phyloP scores from a whole-genome alignment of 2,113 vertebrate species.

The Micronisus gabar region DNA sequence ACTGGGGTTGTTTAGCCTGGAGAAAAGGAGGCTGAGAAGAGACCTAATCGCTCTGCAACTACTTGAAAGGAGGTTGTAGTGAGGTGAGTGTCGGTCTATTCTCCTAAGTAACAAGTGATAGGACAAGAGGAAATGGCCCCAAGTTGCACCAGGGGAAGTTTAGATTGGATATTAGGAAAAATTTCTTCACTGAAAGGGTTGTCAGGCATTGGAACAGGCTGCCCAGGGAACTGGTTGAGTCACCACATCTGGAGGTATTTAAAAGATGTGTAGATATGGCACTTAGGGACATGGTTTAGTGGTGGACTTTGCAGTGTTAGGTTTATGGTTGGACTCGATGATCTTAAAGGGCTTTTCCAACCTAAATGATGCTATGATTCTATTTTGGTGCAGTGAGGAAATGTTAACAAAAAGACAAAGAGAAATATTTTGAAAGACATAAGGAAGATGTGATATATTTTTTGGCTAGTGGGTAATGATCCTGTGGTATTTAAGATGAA shows the following conservation, averaged over 20 bases:
- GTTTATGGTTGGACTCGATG: accelerated
- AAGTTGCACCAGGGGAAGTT: accelerated
- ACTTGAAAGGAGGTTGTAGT: background rate
- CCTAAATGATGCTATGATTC: background rate
- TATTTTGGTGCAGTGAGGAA: background rate
- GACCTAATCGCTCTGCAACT: background rate
- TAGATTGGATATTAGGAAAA: accelerated
- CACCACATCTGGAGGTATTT: background rate
- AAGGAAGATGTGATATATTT: background rate
- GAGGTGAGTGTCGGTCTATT: background rate
- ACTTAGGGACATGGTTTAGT: background rate
- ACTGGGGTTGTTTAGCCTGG: background rate
- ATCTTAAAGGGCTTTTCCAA: background rate
- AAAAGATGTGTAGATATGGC: accelerated
- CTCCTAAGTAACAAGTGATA: background rate
- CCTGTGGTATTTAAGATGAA: background rate
- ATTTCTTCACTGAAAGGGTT: background rate
- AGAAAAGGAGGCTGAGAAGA: background rate
- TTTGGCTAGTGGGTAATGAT: background rate
- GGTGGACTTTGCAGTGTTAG: background rate
- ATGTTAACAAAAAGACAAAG: background rate
- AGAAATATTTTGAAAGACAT: background rate
- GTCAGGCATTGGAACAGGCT: accelerated
- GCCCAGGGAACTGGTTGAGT: background rate
- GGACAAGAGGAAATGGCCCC: background rate